These are phyloP conservation scores for Tiphia femorata DNA, from an alignment of 2,888 invertebrate species.

Conservation along the genomic window DNA sequence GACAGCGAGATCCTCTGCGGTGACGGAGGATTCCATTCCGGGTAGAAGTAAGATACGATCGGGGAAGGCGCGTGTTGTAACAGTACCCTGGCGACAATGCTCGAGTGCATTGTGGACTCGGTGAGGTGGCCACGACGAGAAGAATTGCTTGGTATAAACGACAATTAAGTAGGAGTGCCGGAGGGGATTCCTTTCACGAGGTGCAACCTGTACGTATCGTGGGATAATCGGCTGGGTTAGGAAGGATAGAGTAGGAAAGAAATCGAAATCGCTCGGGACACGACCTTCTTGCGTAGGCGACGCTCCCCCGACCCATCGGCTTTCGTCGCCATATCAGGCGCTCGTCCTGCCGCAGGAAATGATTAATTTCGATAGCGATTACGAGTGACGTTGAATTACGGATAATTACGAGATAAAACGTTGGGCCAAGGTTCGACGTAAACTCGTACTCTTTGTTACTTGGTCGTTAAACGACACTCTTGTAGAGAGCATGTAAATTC, in stretches of 20 bases:
- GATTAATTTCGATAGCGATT: constrained; percentile 31
- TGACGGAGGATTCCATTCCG: no score
- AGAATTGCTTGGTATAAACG: constrained; percentile 42
- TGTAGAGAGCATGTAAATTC: no score
- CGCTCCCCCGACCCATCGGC: neutral
- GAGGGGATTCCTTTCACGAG: constrained; percentile 37
- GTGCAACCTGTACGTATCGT: constrained; percentile 29
- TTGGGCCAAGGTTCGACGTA: no score
- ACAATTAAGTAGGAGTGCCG: constrained; percentile 44
- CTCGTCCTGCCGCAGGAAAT: constrained; percentile 21
- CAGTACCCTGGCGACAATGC: no score
- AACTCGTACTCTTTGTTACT: no score
- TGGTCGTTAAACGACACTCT: no score
- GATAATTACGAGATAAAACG: no score
- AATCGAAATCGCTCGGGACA: constrained; percentile 13
- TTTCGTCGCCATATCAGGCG: constrained; percentile 32
- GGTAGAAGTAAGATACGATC: no score
- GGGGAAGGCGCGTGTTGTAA: no score
- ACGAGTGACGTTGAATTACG: constrained; percentile 33
- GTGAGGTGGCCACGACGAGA: no score
- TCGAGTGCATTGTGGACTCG: no score
- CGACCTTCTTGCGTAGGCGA: constrained; percentile 25
- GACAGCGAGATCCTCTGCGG: no score
- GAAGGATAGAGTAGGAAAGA: constrained; percentile 10
- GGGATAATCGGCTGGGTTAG: constrained; percentile 34